Percentiles rank a stretch among this genome's conserved stretches.
phyloP scores from a whole-genome alignment of 1,140 invertebrate species.

The Ganaspis sp. region DNA sequence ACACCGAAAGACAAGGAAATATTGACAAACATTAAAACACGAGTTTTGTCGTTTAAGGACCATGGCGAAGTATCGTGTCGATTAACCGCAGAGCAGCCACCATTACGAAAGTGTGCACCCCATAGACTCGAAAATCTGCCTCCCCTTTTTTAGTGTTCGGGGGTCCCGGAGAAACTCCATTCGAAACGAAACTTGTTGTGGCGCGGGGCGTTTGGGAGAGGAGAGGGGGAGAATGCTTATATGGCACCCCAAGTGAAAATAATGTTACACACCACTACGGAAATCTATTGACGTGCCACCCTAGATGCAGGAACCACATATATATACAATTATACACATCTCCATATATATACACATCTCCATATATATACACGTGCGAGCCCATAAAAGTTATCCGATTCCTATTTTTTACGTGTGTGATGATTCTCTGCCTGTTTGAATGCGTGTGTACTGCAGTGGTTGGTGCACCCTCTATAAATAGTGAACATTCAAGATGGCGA shows the following conservation, averaged over 20 bases:
- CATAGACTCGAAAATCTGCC: constrained; percentile 62
- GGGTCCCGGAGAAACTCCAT: constrained; percentile 54
- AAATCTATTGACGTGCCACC: constrained; percentile 70
- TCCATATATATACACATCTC: too few relatives aligned
- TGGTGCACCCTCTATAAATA: constrained; percentile 61
- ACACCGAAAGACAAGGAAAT: neutral
- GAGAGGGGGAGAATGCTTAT: constrained; percentile 34
- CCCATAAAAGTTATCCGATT: constrained; percentile 30
- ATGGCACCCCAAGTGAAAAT: constrained; percentile 63
- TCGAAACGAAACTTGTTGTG: constrained; percentile 66
- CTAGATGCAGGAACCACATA: constrained; percentile 48
- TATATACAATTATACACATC: too few relatives aligned
- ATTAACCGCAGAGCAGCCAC: constrained; percentile 69
- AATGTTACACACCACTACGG: constrained; percentile 67
- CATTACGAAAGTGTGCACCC: constrained; percentile 61
- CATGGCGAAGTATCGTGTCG: constrained; percentile 24
- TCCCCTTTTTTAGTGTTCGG: constrained; percentile 45
- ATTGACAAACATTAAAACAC: constrained; percentile 4
- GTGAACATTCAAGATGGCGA: constrained; percentile 68
- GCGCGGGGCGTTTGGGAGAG: constrained; percentile 37
- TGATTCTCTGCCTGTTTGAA: constrained; percentile 50
- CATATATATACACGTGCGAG: neutral
- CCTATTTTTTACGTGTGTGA: constrained; percentile 27
- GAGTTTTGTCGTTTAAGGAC: neutral
- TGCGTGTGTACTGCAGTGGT: constrained; percentile 44